Evolutionary conservation across 2,888 invertebrate genomes (phyloP), one percentile per base, ranked within the genome.

Genomic region (Blastobasis adustella): DNA sequence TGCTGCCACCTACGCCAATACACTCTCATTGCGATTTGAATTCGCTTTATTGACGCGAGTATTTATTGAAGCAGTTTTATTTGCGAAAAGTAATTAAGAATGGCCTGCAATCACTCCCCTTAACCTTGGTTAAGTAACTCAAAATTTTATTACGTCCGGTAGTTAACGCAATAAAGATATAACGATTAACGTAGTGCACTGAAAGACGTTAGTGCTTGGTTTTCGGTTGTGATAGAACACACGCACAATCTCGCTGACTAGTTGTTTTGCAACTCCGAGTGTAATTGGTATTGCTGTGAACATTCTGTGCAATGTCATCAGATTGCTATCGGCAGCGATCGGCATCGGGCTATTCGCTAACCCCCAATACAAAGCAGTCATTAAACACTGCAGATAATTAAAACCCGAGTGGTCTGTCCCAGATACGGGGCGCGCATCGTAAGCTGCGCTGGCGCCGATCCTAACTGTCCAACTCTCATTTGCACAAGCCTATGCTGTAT

Each of bases 371-470:
- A 71, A 71, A 71, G 71, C 66, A 68, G 71, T 74, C 73, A 81
- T 79, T 78, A 82, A 68, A 67, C 67, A 65, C 8, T 72, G 71
- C 73, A 71, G 68, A 72, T 83, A 83, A 86, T 87, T 85, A 86
- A 81, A 79, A 79, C 77, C 73, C 77, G 77, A 82, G 82, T 80
- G 71, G 79, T 76, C 68, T 77, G 86, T 84, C 79, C 85, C 76
- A 81, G 76, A 75, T 84, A 85, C 87, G 79, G 74, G 76, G 58
- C 67, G 74, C 72, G 87, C 86, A 85, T 87, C 73, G 69, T 79
- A 85, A 86, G 71, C 73, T 73, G 67, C 71, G 63, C 57, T 73
- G 88, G 87, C 87, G 88, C 88, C 88, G 68, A 56, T 60, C 63
- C 76, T 87, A 87, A 88, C 88, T 88, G 87, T 88, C 74, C 76